Percentiles rank a stretch among this genome's conserved stretches.
Conservation (phyloP, 2,797 vertebrate species). For the Gymnopithys bicolor region DNA sequence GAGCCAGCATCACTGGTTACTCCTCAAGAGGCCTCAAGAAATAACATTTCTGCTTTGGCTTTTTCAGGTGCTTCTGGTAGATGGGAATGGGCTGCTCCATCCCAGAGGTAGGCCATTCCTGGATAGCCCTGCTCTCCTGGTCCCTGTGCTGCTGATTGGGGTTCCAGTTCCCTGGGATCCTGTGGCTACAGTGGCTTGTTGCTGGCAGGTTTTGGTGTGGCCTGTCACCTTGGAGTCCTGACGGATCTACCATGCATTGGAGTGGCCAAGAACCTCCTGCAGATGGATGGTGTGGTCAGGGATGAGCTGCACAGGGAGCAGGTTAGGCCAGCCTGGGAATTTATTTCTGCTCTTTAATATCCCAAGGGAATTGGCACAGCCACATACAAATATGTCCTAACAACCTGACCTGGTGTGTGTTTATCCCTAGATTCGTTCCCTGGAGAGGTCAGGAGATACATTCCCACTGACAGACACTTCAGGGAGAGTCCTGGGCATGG, state of each 20-base stretch:
- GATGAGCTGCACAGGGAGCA: slow-evolving; percentile 83
- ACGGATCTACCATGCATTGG: slow-evolving; percentile 88
- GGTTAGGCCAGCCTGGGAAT: slow-evolving; percentile 72
- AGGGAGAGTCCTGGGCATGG: slow-evolving; percentile 87
- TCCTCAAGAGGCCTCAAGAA: background rate
- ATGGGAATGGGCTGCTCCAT: slow-evolving; percentile 93
- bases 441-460: slow-evolving; percentile 84
- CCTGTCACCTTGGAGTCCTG: slow-evolving; percentile 91
- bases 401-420: background rate
- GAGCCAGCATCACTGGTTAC: background rate
- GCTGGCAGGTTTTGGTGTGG: slow-evolving; percentile 89
- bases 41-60: background rate
- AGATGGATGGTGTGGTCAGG: slow-evolving; percentile 86
- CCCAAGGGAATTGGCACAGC: background rate
- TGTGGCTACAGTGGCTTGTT: background rate
- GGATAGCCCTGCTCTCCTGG: background rate
- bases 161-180: background rate
- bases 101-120: slow-evolving; percentile 81
- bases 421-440: slow-evolving; percentile 63
- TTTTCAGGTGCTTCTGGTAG: slow-evolving; percentile 90
- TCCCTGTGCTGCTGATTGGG: background rate
- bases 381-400: accelerated
- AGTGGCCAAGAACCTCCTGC: slow-evolving; percentile 95
- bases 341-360: background rate
- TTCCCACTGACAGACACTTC: slow-evolving; percentile 85